Conservation (phyloP, 1,140 invertebrate species). For the Leguminivora glycinivorella region DNA sequence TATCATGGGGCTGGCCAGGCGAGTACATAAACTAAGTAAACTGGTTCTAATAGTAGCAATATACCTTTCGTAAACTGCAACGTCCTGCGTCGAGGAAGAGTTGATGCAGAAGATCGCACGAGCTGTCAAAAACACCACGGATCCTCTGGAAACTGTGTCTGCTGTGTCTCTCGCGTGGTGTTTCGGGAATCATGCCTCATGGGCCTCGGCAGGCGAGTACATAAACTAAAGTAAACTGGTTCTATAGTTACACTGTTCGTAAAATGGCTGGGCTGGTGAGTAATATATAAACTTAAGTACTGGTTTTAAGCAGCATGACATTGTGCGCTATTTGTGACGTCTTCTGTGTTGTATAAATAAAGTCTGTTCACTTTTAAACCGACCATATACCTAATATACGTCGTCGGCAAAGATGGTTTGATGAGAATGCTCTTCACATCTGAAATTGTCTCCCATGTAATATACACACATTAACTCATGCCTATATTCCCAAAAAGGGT, state of each 20-base stretch:
- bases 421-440: too few relatives aligned
- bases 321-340: too few relatives aligned
- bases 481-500: too few relatives aligned
- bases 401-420: too few relatives aligned
- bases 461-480: too few relatives aligned
- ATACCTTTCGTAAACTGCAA: constrained; percentile 86
- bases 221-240: not conserved
- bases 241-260: constrained; percentile 82
- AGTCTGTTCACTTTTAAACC: too few relatives aligned
- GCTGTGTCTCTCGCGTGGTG: constrained; percentile 91
- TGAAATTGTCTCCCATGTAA: too few relatives aligned
- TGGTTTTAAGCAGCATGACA: too few relatives aligned
- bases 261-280: too few relatives aligned
- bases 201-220: constrained; percentile 88
- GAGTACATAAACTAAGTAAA: constrained; percentile 31
- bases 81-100: constrained; percentile 88
- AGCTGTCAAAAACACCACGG: constrained; percentile 81
- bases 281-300: too few relatives aligned
- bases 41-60: constrained; percentile 65
- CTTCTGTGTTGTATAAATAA: too few relatives aligned
- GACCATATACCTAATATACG: too few relatives aligned
- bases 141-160: constrained; percentile 91
- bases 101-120: constrained; percentile 88
- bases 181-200: constrained; percentile 94
- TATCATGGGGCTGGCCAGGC: constrained; percentile 94